Base-by-base conservation (phyloP, 1,140 invertebrate species). In the Aphelinus certus region DNA sequence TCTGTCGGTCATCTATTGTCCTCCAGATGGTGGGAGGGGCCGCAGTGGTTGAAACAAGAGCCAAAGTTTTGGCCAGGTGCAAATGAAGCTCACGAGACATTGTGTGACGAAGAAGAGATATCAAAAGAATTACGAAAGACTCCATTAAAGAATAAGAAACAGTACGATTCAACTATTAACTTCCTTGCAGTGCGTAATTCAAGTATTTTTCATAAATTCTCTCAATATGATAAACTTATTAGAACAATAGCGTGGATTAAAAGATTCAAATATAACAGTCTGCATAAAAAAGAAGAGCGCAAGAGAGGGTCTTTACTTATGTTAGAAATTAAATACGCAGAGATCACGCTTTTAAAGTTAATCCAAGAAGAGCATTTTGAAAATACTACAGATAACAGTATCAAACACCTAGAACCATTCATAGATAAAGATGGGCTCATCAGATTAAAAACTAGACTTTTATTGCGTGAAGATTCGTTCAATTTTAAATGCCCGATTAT, bases 401-500 rank as follows among this genome's bases (percentile, higher is more conserved):
- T 73, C 7, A 57, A 65, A 1, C 1, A 48, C 9, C 26, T 60
- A 3, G 4, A 49, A 43, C 47, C 56, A 3, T 73, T 65, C 49
- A n/a, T 49, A 1, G 71, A 65, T n/a, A 10, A 73, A 3, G 0
- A 47, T 4, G 63, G 55, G 1, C 2, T 73, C 42, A 73, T 73
- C 42, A n/a, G 42, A 43, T 26, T 42, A 0, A 65, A 65, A 7
- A 4, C 51, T 3, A 53, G 47, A 7, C 10, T 73, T 48, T 65
- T 49, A 6, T 4, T 47, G 9, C 62, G 51, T 43, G 71, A 63
- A 42, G 71, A 71, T 45, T 46, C 1, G 2, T 71, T 55, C 47
- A 55, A 63, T 71, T 55, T 71, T 45, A 3, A 26, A 43, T 71
- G 61, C 9, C 71, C 80, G 2, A 64, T 77, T 55, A 58, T 83